Evolutionary conservation across 1,140 invertebrate genomes (phyloP).

Genomic region (Augochlora pura): DNA sequence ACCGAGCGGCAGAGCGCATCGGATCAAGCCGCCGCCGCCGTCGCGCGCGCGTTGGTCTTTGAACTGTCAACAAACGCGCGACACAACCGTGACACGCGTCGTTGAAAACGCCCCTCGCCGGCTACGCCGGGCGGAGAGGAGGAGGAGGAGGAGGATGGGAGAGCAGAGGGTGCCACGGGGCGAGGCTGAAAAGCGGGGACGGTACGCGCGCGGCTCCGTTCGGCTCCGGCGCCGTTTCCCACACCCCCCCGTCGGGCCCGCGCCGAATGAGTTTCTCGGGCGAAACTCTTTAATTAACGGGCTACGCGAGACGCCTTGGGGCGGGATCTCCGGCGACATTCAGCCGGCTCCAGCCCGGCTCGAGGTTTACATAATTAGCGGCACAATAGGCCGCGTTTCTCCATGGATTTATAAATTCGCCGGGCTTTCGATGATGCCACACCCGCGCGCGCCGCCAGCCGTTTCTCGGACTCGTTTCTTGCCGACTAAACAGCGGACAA

Average conservation of each 20-base stretch:
- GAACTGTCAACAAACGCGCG: conserved; percentile 47
- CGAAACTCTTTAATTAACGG: neutral
- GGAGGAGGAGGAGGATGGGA: no score
- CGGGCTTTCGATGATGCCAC: neutral
- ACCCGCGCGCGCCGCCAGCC: no score
- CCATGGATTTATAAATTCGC: neutral
- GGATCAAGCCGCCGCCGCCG: conserved; percentile 41
- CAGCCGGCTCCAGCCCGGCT: no score
- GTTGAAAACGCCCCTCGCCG: neutral
- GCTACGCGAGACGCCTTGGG: neutral
- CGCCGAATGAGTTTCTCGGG: neutral
- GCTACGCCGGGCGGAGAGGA: no score
- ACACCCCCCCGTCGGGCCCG: no score
- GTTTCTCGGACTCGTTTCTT: no score
- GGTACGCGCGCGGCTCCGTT: neutral
- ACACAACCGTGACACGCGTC: conserved; percentile 13
- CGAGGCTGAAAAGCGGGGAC: no score
- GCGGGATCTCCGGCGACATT: neutral
- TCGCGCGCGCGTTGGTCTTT: conserved; percentile 39
- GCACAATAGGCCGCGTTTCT: neutral
- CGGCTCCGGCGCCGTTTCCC: neutral
- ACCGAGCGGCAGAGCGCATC: neutral
- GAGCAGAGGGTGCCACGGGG: no score
- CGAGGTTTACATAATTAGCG: conserved; percentile 1
- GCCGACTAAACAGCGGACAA: no score